Evolutionary conservation across 1,140 invertebrate species (phyloP).

Genomic region (Calephelis virginiensis): DNA sequence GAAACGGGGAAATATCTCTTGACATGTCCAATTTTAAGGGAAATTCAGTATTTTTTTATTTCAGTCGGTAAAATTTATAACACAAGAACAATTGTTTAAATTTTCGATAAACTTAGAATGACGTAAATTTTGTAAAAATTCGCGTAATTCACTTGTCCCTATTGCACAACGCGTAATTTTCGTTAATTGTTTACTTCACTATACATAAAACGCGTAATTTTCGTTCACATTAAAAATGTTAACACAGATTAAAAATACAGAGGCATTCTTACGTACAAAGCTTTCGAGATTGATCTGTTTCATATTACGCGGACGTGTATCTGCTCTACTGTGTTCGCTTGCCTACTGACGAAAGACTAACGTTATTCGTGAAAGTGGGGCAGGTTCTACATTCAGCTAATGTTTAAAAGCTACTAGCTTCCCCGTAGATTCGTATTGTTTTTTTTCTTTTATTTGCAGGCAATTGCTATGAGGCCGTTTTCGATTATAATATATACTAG

Average conservation of each 20-base stretch:
- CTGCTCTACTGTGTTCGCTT: slow-evolving; percentile 25
- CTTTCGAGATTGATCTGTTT: background rate
- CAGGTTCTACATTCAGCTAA: slow-evolving; percentile 27
- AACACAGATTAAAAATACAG: background rate
- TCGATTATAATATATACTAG: background rate
- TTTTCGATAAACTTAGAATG: too few species aligned
- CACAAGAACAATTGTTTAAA: too few species aligned
- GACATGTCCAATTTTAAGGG: too few species aligned
- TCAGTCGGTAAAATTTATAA: too few species aligned
- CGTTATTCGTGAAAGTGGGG: slow-evolving; percentile 40
- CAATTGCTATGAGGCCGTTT: background rate
- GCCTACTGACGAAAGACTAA: slow-evolving; percentile 20
- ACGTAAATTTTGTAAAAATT: too few species aligned
- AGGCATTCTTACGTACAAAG: slow-evolving; percentile 1
- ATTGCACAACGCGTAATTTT: background rate
- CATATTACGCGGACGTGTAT: background rate
- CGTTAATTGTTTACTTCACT: too few species aligned
- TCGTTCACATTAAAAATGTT: too few species aligned
- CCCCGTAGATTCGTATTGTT: background rate
- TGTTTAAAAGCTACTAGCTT: slow-evolving; percentile 1
- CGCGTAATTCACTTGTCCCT: too few species aligned
- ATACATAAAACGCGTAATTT: background rate
- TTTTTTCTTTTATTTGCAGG: background rate
- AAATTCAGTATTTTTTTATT: too few species aligned
- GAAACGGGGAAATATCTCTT: too few species aligned